Base-by-base conservation (phyloP, 2,113 vertebrate species). In the Mugil cephalus region DNA sequence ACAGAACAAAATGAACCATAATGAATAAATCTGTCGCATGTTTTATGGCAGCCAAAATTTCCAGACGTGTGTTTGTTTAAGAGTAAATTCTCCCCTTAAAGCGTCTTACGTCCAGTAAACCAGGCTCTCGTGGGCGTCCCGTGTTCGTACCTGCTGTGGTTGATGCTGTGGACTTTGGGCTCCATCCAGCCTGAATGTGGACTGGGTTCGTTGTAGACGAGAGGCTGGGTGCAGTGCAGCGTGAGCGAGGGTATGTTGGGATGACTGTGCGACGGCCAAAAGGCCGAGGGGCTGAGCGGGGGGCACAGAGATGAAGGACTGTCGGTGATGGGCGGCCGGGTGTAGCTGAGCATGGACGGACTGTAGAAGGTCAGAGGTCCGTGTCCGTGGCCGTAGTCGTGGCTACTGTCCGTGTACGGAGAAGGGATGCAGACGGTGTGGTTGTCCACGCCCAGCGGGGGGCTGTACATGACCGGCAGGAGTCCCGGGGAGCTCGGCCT, bases 361-460 rank as follows among this genome's bases (percentile, higher is more conserved):
- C 94, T 91, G 62, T 95, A 99, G 93, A 98, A 96, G 0, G 95
- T 77, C 86, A 98, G 85, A 0, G 95, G 61, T 30, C 76, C 79
- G 0, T 87, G 88, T 50, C 77, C 63, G 4, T 82, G 82, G 0
- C 94, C 87, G 47, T 96, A 97, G 0, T 97, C 96, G 0, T 95
- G 94, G 40, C 80, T 87, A 67, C 74, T 93, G 46, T 99, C 96
- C 10, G 93, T 53, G 21, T 96, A 98, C 0, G 95, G 95, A 0
- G 97, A 95, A 9, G 96, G 96, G 53, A 98, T 94, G 63, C 95
- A 97, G 36, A 96, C 69, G 0, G 96, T 80, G 19, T 94, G 94
- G 8, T 91, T 87, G 10, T 98, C 96, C 89, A 95, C 74, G 47
- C 91, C 71, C 50, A 94, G 85, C 15, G 92, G 89, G 11, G 94